phyloP scores from a whole-genome alignment of 2,113 vertebrate genomes.

The Xyliphius kryptos region DNA sequence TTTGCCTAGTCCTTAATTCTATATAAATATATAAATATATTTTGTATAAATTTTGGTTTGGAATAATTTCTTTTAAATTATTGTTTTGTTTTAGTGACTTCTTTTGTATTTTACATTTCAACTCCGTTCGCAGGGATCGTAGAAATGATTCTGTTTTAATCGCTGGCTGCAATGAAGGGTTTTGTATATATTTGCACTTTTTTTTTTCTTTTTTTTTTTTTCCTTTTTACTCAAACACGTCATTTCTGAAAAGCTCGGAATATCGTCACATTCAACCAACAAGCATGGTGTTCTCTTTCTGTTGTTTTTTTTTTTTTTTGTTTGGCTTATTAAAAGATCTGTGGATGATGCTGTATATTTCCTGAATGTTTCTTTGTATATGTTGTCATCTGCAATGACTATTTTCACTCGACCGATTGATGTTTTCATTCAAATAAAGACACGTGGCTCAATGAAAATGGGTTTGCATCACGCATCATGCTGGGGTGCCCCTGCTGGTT shows the following conservation, averaged over 20 bases:
- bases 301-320: slow-evolving; percentile 21
- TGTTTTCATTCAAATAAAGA: slow-evolving; percentile 54
- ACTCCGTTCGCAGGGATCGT: slow-evolving; percentile 41
- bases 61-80: slow-evolving; percentile 49
- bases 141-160: slow-evolving; percentile 45
- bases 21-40: slow-evolving; percentile 59
- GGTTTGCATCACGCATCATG: not conserved
- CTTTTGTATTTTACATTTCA: slow-evolving; percentile 27
- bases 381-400: slow-evolving; percentile 45
- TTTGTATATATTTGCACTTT: slow-evolving; percentile 60
- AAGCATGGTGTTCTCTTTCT: slow-evolving; percentile 50
- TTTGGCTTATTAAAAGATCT: slow-evolving; percentile 54
- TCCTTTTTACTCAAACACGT: slow-evolving; percentile 34
- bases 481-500: too few species aligned
- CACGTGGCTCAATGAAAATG: slow-evolving; percentile 44
- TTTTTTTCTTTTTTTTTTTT: slow-evolving; percentile 31
- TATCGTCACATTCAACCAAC: slow-evolving; percentile 50
- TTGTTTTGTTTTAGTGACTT: slow-evolving; percentile 39
- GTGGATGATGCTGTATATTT: slow-evolving; percentile 57
- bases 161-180: slow-evolving; percentile 55
- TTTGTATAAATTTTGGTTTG: slow-evolving; percentile 58
- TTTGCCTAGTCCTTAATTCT: slow-evolving; percentile 55
- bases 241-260: slow-evolving; percentile 44
- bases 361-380: slow-evolving; percentile 48
- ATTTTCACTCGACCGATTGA: slow-evolving; percentile 46